phyloP scores from a whole-genome alignment of 1,140 invertebrate genomes.

The Cotesia typhae region DNA sequence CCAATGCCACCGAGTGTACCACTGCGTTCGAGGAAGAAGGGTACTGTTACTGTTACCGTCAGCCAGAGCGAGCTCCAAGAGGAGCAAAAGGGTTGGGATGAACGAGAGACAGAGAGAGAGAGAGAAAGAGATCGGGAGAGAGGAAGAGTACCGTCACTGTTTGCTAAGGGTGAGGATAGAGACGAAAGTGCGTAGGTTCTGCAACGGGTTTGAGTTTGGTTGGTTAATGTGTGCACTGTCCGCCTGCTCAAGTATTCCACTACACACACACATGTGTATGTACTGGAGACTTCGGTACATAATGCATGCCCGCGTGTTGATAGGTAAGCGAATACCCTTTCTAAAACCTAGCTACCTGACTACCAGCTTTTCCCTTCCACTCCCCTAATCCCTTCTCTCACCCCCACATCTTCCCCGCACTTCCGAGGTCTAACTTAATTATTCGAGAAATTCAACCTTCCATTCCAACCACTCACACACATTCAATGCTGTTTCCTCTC shows the following conservation, averaged over 20 bases:
- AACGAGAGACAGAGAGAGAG: neutral
- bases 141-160: conserved; percentile 1
- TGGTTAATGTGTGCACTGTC: conserved; percentile 20
- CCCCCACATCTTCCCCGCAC: conserved; percentile 38
- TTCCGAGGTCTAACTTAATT: conserved; percentile 65
- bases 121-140: conserved; percentile 6
- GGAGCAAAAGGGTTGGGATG: conserved; percentile 24
- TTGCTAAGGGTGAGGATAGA: conserved; percentile 16
- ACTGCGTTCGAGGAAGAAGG: conserved; percentile 30
- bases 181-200: neutral
- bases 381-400: neutral
- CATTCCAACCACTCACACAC: conserved; percentile 48
- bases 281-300: conserved; percentile 55
- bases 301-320: conserved; percentile 63
- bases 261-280: conserved; percentile 27
- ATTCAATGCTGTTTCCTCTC: neutral
- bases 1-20: conserved; percentile 63
- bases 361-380: neutral
- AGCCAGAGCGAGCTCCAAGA: conserved; percentile 28
- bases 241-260: conserved; percentile 24
- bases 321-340: conserved; percentile 58
- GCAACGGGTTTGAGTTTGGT: neutral
- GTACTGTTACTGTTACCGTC: conserved; percentile 24
- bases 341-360: neutral
- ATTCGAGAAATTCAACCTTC: conserved; percentile 67